phyloP scores from a whole-genome alignment of 1,140 invertebrate species.

The Drosophila quadrilineata region DNA sequence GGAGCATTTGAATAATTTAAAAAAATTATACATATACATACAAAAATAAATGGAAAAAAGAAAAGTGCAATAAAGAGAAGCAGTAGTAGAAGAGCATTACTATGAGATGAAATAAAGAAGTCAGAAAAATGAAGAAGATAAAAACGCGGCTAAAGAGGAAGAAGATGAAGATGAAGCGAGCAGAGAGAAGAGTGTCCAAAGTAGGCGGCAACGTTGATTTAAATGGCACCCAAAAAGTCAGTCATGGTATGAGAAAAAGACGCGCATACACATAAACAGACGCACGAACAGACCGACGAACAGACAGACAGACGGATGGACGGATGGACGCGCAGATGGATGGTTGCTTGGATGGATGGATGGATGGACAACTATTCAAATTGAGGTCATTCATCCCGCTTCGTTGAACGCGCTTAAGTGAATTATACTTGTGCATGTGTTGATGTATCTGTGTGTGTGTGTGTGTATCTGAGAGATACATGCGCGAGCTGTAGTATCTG shows the following conservation, averaged over 20 bases:
- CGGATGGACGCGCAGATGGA: conserved; percentile 1
- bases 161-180: too few species aligned
- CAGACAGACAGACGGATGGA: not conserved
- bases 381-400: conserved; percentile 81
- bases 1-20: conserved; percentile 77
- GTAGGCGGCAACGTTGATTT: conserved; percentile 71
- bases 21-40: conserved; percentile 16
- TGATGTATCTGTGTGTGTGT: not conserved
- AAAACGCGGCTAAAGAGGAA: conserved; percentile 48
- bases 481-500: not conserved
- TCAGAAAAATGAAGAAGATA: not conserved
- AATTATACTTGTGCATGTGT: conserved; percentile 58
- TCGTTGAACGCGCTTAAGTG: conserved; percentile 78
- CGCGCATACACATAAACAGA: conserved; percentile 19
- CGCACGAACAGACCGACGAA: not conserved
- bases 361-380: conserved; percentile 73
- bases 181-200: conserved; percentile 63
- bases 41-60: conserved; percentile 21
- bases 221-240: conserved; percentile 71
- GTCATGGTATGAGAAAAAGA: conserved; percentile 33
- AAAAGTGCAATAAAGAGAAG: too few species aligned
- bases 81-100: not conserved
- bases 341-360: not conserved
- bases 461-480: conserved; percentile 24
- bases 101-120: conserved; percentile 2